These are phyloP conservation scores for Macrocentrus cingulum DNA, from an alignment of 1,140 invertebrate genomes.

Conservation along the genomic window DNA sequence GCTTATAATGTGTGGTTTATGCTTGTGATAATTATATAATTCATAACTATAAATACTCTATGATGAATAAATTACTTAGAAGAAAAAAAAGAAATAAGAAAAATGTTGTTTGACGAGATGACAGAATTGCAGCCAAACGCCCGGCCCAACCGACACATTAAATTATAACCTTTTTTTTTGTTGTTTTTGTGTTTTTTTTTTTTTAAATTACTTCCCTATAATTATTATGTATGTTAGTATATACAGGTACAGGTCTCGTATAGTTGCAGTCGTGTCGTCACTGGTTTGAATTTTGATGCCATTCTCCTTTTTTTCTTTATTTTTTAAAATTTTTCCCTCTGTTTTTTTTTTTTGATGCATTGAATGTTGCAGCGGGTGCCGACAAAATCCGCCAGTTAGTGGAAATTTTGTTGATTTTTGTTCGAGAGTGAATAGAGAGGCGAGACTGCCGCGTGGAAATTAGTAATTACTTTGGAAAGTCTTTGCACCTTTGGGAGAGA, in stretches of 20 bases:
- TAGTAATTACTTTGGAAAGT: constrained; percentile 9
- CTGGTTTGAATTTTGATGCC: constrained; percentile 38
- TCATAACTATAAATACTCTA: constrained; percentile 28
- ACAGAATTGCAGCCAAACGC: constrained; percentile 46
- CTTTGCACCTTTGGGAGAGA: constrained; percentile 20
- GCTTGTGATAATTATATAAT: constrained; percentile 38
- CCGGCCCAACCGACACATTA: constrained; percentile 40
- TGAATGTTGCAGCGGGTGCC: constrained; percentile 48
- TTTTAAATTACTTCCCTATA: constrained; percentile 49
- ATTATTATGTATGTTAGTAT: constrained; percentile 58
- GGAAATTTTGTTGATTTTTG: constrained; percentile 8
- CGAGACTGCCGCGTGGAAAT: background rate
- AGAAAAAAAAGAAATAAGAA: constrained; percentile 27
- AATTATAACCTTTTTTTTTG: constrained; percentile 34
- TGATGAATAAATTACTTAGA: constrained; percentile 6
- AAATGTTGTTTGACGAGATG: constrained; percentile 27
- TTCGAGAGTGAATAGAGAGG: background rate
- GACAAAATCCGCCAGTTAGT: constrained; percentile 52
- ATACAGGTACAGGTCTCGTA: constrained; percentile 62
- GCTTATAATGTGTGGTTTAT: constrained; percentile 34
- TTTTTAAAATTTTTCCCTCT: constrained; percentile 21
- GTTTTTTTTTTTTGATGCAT: constrained; percentile 8
- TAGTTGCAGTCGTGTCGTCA: constrained; percentile 61
- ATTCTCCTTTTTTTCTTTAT: constrained; percentile 27
- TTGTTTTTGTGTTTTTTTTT: constrained; percentile 39